These are phyloP conservation scores for Ictalurus furcatus DNA, from an alignment of 2,113 vertebrate genomes.

Conservation along the genomic window DNA sequence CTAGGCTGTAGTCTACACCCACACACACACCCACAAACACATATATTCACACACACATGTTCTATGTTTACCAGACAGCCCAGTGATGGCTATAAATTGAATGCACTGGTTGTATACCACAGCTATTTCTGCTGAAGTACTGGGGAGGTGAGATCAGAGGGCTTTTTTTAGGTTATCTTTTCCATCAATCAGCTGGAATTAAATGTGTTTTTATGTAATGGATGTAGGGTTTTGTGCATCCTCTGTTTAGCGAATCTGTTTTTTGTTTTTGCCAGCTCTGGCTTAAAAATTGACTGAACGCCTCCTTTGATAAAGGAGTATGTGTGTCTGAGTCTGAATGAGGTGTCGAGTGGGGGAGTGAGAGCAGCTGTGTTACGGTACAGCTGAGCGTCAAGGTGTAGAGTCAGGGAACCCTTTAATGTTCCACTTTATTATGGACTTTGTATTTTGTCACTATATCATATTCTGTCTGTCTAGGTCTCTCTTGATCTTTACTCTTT, in stretches of 20 bases:
- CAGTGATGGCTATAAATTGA: slow-evolving; percentile 25
- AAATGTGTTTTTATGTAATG: slow-evolving; percentile 10
- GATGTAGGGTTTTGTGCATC: background rate
- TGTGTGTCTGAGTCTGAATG: background rate
- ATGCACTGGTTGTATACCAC: background rate
- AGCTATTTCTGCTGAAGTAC: slow-evolving; percentile 31
- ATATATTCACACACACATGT: background rate
- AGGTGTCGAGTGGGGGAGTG: background rate
- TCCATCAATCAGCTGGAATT: slow-evolving; percentile 25
- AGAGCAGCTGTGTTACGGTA: slow-evolving; percentile 27
- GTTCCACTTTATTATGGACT: slow-evolving; percentile 11
- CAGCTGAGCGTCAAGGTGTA: slow-evolving; percentile 24
- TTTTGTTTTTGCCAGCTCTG: background rate
- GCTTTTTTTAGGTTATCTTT: slow-evolving; percentile 27
- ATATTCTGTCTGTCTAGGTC: slow-evolving; percentile 3
- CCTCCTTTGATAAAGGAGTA: slow-evolving; percentile 18
- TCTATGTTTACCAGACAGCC: slow-evolving; percentile 21
- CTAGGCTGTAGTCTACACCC: slow-evolving; percentile 20
- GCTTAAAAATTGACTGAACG: background rate
- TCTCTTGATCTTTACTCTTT: background rate
- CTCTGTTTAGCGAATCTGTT: slow-evolving; percentile 17
- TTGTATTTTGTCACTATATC: background rate
- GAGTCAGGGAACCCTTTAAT: slow-evolving; percentile 39
- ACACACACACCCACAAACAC: background rate
- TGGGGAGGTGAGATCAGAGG: background rate